Base-by-base conservation (phyloP, 1,140 invertebrate genomes). In the Periplaneta americana region DNA sequence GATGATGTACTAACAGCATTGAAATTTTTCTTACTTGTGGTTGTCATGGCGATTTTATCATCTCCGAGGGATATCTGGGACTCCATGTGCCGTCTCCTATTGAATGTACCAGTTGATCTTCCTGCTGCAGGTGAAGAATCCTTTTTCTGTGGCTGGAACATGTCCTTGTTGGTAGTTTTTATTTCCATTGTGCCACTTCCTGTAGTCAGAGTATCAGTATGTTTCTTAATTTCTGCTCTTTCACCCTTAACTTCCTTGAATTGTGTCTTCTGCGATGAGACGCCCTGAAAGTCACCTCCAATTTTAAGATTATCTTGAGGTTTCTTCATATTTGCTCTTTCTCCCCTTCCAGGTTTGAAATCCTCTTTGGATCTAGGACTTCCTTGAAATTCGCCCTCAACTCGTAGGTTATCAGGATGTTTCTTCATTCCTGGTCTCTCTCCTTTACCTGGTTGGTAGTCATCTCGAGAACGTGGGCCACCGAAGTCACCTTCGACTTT, bases 61-160 rank as follows among this genome's bases (percentile, higher is more conserved):
- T 89, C 90, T 5, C 92, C 92, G 34, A 93, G 84, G n/a, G 87
- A 88, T 81, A 94, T 92, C 34, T 91, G 91, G 0, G 93, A 94
- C 84, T 92, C 91, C 87, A 92, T 91, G 82, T 93, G 92, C 81
- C 87, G 88, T 85, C 88, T 89, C 76, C 84, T 88, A 83, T 92
- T 90, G 2, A 89, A 82, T 28, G 80, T 81, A 31, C 32, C 80
- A 31, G 81, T 75, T 31, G 80, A 82, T 34, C n/a, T 81, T 31
- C 81, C 84, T 82, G 80, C 84, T 75, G 83, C 79, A 74, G 83
- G 66, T 31, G 15, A 22, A 9, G 87, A 84, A 18, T 84, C 83
- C 31, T 86, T 88, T 22, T 85, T 88, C 37, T 88, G 89, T 6
- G 85, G 87, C 36, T 89, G 86, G 83, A 89, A 91, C n/a, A 88